A percentile compares a stretch with the other conserved stretches of the same genome.
Evolutionary conservation across 2,797 vertebrate species (phyloP).

Genomic region (Mormyrus proboscirostris): DNA sequence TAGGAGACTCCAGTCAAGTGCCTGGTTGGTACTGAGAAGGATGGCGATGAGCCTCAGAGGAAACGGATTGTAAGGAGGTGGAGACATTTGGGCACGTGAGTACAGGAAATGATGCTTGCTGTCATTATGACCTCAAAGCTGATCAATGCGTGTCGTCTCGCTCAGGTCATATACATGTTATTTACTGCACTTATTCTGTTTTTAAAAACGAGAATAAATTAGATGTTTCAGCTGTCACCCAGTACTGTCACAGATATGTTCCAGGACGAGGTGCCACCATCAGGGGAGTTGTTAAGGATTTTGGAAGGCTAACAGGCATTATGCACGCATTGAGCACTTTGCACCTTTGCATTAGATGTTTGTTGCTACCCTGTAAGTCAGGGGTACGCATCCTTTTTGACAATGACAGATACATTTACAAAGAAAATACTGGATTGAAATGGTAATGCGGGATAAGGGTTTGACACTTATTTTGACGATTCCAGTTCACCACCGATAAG

Average conservation of each 20-base stretch:
- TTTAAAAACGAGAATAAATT: background rate
- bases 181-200: background rate
- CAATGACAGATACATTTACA: background rate
- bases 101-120: background rate
- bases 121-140: background rate
- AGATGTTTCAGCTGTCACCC: background rate
- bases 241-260: background rate
- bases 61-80: background rate
- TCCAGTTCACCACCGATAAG: background rate
- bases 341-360: background rate
- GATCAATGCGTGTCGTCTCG: background rate
- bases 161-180: background rate
- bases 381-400: background rate
- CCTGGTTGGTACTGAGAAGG: background rate
- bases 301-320: background rate
- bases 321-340: background rate
- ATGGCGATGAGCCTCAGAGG: background rate
- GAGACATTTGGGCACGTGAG: background rate
- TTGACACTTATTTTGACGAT: background rate
- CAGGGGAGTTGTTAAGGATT: background rate
- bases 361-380: background rate
- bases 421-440: background rate
- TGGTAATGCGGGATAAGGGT: background rate
- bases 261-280: background rate
- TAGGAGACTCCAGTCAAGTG: background rate